These are phyloP conservation scores for Sardina pilchardus DNA, from an alignment of 2,113 vertebrate genomes.

Conservation along the genomic window DNA sequence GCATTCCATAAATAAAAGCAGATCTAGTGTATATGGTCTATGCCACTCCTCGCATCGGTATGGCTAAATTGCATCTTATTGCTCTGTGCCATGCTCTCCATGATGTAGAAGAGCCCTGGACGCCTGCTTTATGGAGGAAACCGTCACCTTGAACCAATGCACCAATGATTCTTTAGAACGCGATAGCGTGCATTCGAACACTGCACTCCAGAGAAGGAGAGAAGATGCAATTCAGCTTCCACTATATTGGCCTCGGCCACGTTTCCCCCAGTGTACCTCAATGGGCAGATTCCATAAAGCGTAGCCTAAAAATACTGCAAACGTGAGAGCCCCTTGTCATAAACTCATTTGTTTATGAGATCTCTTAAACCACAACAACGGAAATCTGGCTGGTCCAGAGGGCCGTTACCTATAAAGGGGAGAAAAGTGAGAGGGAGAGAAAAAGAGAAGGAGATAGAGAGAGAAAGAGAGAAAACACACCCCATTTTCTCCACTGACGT, in stretches of 20 bases:
- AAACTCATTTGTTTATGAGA: not conserved
- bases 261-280: not conserved
- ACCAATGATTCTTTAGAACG: not conserved
- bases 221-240: not conserved
- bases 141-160: not conserved
- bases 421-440: not conserved
- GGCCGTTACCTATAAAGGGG: not conserved
- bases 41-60: not conserved
- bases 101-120: not conserved
- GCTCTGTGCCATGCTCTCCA: not conserved
- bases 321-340: not conserved
- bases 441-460: not conserved
- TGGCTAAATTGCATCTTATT: not conserved
- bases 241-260: not conserved
- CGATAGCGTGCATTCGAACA: not conserved
- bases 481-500: not conserved
- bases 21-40: not conserved
- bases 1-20: not conserved
- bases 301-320: not conserved
- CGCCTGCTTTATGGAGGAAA: not conserved
- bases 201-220: not conserved
- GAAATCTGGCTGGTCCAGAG: not conserved
- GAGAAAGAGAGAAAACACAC: slow-evolving; percentile 2
- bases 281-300: not conserved
- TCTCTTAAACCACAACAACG: not conserved